phyloP scores from a whole-genome alignment of 2,888 invertebrate genomes.

The Rhodophaea formosa region DNA sequence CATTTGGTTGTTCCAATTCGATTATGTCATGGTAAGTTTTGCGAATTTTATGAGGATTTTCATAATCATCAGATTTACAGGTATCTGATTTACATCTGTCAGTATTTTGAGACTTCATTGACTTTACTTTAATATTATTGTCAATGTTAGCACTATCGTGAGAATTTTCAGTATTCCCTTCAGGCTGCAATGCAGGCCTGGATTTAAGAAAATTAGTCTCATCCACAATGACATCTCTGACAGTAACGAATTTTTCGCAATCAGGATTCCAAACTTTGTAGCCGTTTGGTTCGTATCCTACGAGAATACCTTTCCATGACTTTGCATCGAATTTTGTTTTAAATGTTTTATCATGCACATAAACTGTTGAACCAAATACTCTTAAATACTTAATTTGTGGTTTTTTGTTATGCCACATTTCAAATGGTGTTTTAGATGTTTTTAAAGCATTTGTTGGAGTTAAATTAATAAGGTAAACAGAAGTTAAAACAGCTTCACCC shows the following conservation, averaged over 20 bases:
- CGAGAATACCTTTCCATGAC: constrained; percentile 3
- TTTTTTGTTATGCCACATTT: constrained; percentile 16
- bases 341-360: constrained; percentile 10
- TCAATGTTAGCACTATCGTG: not conserved
- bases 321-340: constrained; percentile 5
- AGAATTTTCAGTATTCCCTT: not conserved
- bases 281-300: constrained; percentile 10
- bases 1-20: too few species aligned
- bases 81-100: too few species aligned
- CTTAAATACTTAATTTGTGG: constrained; percentile 9
- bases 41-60: too few species aligned
- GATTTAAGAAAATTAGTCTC: not conserved
- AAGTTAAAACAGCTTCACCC: not conserved
- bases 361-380: constrained; percentile 11
- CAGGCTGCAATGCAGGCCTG: not conserved
- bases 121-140: not conserved
- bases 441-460: constrained; percentile 10
- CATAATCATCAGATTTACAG: too few species aligned
- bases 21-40: too few species aligned
- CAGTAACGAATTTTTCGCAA: constrained; percentile 13
- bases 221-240: not conserved
- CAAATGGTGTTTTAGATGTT: constrained; percentile 7
- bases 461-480: constrained; percentile 10
- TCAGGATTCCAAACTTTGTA: constrained; percentile 17
- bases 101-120: not conserved